Conservation (phyloP, 1,140 invertebrate species). For the Diabrotica undecimpunctata region DNA sequence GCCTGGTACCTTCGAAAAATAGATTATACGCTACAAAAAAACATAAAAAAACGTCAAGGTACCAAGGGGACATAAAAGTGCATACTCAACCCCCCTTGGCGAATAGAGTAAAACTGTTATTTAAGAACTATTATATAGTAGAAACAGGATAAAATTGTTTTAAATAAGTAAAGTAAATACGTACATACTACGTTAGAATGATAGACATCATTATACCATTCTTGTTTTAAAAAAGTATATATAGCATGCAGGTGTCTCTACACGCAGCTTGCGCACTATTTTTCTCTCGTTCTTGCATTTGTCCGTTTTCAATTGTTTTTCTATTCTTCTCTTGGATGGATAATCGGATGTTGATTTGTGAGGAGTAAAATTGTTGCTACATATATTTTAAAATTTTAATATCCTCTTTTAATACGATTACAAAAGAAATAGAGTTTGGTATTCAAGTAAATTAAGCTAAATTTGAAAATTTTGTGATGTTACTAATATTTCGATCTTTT, state of each 20-base stretch:
- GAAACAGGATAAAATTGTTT: too few species aligned
- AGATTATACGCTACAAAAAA: too few species aligned
- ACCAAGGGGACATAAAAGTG: too few species aligned
- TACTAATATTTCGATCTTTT: too few species aligned
- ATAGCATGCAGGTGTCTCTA: conserved; percentile 33
- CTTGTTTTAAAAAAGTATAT: conserved; percentile 13
- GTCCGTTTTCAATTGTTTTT: conserved; percentile 3
- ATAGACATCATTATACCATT: background rate
- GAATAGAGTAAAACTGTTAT: too few species aligned
- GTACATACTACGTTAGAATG: too few species aligned
- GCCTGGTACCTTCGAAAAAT: too few species aligned
- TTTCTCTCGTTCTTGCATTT: conserved; percentile 30
- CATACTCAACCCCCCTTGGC: too few species aligned
- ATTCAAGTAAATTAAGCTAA: background rate
- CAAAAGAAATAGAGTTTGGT: background rate
- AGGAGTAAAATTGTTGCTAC: background rate
- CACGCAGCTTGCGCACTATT: conserved; percentile 39
- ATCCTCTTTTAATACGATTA: background rate
- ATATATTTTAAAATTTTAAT: background rate
- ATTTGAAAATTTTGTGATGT: too few species aligned
- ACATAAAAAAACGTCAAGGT: too few species aligned
- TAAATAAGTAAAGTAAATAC: too few species aligned
- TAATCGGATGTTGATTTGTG: background rate
- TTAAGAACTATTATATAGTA: too few species aligned
- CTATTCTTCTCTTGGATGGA: background rate